Evolutionary conservation across 2,113 vertebrate genomes (phyloP).

Genomic region (Indicator indicator): DNA sequence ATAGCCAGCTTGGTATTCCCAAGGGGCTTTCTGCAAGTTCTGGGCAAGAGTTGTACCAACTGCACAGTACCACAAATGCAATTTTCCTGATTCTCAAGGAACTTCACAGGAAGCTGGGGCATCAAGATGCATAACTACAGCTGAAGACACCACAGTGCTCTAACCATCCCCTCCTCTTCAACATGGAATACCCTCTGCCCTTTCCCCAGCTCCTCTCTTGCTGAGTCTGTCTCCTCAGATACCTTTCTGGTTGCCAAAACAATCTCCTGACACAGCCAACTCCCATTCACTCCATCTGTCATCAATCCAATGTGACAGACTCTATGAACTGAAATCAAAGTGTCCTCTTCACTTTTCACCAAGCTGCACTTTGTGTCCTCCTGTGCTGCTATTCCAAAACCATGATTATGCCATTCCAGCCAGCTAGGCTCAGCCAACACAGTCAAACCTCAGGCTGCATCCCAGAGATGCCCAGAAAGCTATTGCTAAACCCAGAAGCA

Average conservation of each 20-base stretch:
- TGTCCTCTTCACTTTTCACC: neutral
- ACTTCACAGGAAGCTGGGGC: neutral
- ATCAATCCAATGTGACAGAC: slow-evolving; percentile 17
- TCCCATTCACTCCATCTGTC: slow-evolving; percentile 64
- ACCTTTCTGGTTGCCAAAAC: slow-evolving; percentile 11
- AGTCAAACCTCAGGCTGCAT: neutral
- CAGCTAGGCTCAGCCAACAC: neutral
- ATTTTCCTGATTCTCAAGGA: neutral
- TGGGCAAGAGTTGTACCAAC: neutral
- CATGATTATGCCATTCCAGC: neutral
- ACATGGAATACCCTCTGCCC: slow-evolving; percentile 4
- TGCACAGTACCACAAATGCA: neutral
- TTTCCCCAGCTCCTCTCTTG: neutral
- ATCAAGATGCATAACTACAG: neutral
- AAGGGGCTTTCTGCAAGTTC: neutral
- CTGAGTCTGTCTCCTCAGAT: neutral
- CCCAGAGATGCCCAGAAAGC: neutral
- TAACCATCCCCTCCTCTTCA: neutral
- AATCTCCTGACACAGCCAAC: slow-evolving; percentile 46
- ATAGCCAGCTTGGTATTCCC: neutral
- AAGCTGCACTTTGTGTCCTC: neutral
- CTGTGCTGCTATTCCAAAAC: neutral
- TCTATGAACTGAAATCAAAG: slow-evolving; percentile 7
- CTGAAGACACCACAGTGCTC: slow-evolving; percentile 27
- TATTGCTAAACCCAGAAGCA: neutral